These are phyloP conservation scores for Nephrotoma flavescens DNA, from an alignment of 2,888 invertebrate genomes.

Conservation along the genomic window DNA sequence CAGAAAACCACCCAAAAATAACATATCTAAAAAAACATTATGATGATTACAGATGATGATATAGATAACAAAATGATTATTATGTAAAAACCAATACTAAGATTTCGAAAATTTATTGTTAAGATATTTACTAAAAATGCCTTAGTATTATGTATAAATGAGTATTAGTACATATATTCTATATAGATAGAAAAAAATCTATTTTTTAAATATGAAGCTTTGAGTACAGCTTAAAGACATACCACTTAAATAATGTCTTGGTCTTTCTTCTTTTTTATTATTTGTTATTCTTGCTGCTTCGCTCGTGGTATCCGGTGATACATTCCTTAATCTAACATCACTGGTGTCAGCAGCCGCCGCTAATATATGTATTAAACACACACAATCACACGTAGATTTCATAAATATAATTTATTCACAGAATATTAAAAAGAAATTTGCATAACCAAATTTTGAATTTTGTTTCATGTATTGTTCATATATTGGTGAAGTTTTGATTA, in stretches of 20 bases:
- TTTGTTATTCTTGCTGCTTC: slow-evolving; percentile 3
- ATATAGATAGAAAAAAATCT: neutral
- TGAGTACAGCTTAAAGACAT: slow-evolving; percentile 11
- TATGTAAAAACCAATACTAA: neutral
- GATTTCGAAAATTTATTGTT: too few relatives aligned
- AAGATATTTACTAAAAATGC: too few relatives aligned
- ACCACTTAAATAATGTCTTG: slow-evolving; percentile 13
- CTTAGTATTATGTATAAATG: neutral
- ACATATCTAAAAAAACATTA: neutral
- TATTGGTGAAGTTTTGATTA: neutral
- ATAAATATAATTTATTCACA: neutral
- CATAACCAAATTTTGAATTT: neutral
- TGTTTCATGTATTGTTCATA: neutral
- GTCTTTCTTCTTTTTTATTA: slow-evolving; percentile 4
- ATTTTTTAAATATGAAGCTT: neutral
- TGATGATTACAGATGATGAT: neutral
- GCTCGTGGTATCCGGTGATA: neutral
- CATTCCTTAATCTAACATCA: slow-evolving; percentile 1
- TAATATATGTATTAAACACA: neutral
- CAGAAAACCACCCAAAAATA: neutral
- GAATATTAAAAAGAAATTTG: neutral
- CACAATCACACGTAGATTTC: neutral
- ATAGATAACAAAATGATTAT: neutral
- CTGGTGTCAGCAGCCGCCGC: neutral
- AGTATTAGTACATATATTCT: neutral